Evolutionary conservation across 2,888 invertebrate species (phyloP).

Genomic region (Harpalus rubripes): DNA sequence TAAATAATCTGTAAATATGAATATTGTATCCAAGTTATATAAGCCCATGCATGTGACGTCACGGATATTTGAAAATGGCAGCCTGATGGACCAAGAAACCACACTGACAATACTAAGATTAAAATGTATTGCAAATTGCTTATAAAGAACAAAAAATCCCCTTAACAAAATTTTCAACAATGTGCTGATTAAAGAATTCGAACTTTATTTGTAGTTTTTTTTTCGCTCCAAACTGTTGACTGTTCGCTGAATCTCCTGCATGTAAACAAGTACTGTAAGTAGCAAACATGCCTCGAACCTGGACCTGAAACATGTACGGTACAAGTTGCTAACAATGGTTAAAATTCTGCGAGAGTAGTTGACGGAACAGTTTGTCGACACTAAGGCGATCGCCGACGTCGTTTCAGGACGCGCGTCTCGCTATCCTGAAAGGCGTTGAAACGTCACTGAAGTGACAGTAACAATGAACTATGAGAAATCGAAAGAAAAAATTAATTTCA

Average conservation of each 20-base stretch:
- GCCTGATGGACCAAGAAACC: no score
- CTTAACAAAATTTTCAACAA: no score
- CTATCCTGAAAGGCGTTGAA: conserved; percentile 8
- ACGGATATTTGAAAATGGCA: no score
- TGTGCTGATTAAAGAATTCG: no score
- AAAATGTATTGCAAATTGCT: no score
- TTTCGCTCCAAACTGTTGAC: no score
- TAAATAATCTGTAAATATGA: no score
- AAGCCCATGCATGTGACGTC: no score
- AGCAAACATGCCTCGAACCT: neutral
- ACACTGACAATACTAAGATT: no score
- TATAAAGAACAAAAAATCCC: no score
- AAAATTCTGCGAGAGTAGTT: conserved; percentile 35
- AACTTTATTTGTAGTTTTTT: no score
- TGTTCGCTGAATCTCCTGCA: neutral
- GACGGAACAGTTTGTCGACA: conserved; percentile 3
- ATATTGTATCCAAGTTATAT: no score
- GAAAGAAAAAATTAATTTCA: neutral
- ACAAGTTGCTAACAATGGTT: conserved; percentile 31
- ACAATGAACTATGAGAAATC: conserved; percentile 17
- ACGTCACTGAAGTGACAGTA: neutral
- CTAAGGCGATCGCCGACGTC: neutral
- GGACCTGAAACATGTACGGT: neutral
- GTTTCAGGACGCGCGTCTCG: neutral
- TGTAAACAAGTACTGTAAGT: conserved; percentile 8